Conservation (phyloP, 2,113 vertebrate genomes). For the Crocuta crocuta region DNA sequence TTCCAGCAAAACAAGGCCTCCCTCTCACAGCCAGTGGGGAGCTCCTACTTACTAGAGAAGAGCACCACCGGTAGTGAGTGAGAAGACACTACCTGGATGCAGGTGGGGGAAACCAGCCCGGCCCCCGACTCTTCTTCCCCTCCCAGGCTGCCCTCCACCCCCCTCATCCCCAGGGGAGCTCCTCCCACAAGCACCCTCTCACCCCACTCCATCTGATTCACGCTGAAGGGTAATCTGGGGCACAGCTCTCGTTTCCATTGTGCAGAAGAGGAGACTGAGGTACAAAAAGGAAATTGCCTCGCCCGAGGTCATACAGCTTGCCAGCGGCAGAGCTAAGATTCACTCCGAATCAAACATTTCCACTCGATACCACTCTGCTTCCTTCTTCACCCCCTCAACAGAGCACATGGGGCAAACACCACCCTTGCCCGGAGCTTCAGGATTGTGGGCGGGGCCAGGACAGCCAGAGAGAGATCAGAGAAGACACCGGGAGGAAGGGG, state of each 20-base stretch:
- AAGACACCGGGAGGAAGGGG: slow-evolving; percentile 60
- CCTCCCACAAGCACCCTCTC: neutral
- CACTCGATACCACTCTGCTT: neutral
- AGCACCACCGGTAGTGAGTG: neutral
- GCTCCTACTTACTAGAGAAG: neutral
- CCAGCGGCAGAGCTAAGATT: neutral
- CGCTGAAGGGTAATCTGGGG: neutral
- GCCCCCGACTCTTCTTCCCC: neutral
- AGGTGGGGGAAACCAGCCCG: neutral
- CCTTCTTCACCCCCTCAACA: neutral
- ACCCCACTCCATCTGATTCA: neutral
- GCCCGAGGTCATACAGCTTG: neutral
- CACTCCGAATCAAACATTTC: neutral
- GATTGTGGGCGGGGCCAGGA: slow-evolving; percentile 26
- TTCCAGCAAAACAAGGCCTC: slow-evolving; percentile 37
- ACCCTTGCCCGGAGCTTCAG: slow-evolving; percentile 3
- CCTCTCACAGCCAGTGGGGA: neutral
- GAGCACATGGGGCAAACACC: neutral
- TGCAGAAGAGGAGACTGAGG: slow-evolving; percentile 47
- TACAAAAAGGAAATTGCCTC: slow-evolving; percentile 2
- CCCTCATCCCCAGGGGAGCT: neutral
- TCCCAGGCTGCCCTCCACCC: neutral
- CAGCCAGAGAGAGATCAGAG: slow-evolving; percentile 55
- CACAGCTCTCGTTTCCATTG: neutral
- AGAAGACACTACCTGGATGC: neutral